These are phyloP conservation scores for Ursus arctos DNA, from an alignment of 2,113 vertebrate genomes.

Conservation along the genomic window DNA sequence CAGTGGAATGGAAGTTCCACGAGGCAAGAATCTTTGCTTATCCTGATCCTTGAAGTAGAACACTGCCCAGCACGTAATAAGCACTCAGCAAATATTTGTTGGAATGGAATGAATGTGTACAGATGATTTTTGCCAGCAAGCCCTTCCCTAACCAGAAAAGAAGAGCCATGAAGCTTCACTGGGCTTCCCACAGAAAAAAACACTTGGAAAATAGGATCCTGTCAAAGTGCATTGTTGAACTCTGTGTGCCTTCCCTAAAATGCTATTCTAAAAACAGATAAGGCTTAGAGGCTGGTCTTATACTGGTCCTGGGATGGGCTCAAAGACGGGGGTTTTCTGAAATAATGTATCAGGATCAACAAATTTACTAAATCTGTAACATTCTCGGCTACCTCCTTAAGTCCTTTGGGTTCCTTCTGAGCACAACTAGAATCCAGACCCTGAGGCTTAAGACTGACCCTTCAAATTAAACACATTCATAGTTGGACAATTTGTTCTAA, in stretches of 20 bases:
- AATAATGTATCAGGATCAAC: not conserved
- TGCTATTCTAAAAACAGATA: not conserved
- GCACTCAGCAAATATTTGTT: not conserved
- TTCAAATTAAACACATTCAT: slow-evolving; percentile 33
- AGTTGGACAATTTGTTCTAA: not conserved
- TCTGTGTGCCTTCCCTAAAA: not conserved
- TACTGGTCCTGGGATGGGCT: not conserved
- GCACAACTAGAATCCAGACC: slow-evolving; percentile 41
- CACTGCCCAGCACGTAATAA: not conserved
- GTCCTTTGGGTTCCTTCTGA: not conserved
- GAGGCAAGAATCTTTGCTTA: not conserved
- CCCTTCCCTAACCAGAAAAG: not conserved
- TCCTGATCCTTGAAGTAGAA: not conserved
- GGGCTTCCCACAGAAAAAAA: not conserved
- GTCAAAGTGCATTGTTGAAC: not conserved
- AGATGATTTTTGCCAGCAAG: not conserved
- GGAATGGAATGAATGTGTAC: too few species aligned
- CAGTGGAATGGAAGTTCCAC: too few species aligned
- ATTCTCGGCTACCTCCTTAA: slow-evolving; percentile 6
- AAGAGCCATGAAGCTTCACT: not conserved
- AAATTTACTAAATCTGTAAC: not conserved
- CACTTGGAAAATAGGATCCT: not conserved
- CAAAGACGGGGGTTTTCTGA: not conserved
- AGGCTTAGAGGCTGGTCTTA: not conserved
- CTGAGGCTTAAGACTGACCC: slow-evolving; percentile 16